These are phyloP conservation scores for Leucoraja erinaceus DNA, from an alignment of 2,113 vertebrate genomes.

Conservation along the genomic window DNA sequence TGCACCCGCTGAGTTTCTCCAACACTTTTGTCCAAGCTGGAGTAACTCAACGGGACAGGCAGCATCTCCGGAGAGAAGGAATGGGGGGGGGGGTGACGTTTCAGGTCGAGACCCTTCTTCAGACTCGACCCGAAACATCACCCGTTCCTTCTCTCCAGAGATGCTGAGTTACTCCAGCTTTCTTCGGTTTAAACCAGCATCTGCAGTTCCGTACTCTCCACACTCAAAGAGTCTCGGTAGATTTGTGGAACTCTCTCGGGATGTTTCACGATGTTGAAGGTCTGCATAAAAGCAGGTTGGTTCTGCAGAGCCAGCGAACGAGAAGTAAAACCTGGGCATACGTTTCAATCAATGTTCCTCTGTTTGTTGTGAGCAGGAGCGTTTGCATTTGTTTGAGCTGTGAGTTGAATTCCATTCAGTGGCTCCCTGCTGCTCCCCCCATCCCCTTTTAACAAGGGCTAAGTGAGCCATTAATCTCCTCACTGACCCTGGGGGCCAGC, in stretches of 20 bases:
- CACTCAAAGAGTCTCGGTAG: neutral
- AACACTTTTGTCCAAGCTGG: too few relatives aligned
- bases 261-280: neutral
- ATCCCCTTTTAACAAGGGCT: slow-evolving; percentile 14
- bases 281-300: neutral
- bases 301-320: neutral
- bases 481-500: neutral
- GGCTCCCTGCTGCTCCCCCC: neutral
- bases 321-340: neutral
- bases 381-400: neutral
- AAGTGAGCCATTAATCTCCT: slow-evolving; percentile 12
- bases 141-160: too few relatives aligned
- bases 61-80: too few relatives aligned
- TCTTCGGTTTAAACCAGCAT: too few relatives aligned
- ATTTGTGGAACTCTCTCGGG: neutral
- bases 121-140: too few relatives aligned
- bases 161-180: too few relatives aligned
- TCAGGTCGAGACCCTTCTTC: too few relatives aligned
- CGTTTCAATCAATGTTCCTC: neutral
- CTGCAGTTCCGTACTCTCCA: too few relatives aligned
- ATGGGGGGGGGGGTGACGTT: too few relatives aligned
- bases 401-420: neutral
- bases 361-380: neutral
- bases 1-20: too few relatives aligned
- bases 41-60: too few relatives aligned